phyloP scores from a whole-genome alignment of 2,888 invertebrate genomes.

The Acanthosepion lycidas region DNA sequence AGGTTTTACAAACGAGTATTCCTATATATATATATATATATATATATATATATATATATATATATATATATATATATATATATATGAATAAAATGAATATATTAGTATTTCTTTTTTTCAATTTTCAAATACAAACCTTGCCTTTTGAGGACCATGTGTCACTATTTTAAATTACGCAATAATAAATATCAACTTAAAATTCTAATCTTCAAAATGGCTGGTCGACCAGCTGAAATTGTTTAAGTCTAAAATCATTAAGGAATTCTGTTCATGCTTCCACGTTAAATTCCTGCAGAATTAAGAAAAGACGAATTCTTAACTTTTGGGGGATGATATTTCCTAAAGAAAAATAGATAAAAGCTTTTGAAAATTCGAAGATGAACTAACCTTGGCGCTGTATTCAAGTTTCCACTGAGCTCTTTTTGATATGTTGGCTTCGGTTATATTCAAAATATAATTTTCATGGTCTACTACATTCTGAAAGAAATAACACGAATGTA shows the following conservation, averaged over 20 bases:
- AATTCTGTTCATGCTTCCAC: background rate
- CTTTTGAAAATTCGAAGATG: background rate
- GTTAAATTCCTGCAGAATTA: background rate
- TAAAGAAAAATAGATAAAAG: background rate
- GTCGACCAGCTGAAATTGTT: no score
- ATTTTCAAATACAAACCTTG: background rate
- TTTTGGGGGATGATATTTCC: background rate
- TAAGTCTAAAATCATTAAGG: no score
- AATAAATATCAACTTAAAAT: no score
- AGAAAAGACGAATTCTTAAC: background rate
- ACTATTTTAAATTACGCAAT: no score
- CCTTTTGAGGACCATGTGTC: background rate
- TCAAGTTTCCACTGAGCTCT: slow-evolving; percentile 45
- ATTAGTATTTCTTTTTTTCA: background rate
- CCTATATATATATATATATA: no score
- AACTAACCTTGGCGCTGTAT: slow-evolving; percentile 49
- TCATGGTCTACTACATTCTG: slow-evolving; percentile 48
- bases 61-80: no score
- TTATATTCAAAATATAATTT: slow-evolving; percentile 48
- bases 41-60: no score
- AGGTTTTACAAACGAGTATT: no score
- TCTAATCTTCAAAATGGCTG: no score
- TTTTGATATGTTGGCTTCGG: slow-evolving; percentile 42
- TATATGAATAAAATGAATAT: no score
- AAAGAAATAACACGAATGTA: background rate